Evolutionary conservation across 2,888 invertebrate species (phyloP), one percentile per base, ranked within the genome.

Genomic region (Agonopterix alstromeriana): DNA sequence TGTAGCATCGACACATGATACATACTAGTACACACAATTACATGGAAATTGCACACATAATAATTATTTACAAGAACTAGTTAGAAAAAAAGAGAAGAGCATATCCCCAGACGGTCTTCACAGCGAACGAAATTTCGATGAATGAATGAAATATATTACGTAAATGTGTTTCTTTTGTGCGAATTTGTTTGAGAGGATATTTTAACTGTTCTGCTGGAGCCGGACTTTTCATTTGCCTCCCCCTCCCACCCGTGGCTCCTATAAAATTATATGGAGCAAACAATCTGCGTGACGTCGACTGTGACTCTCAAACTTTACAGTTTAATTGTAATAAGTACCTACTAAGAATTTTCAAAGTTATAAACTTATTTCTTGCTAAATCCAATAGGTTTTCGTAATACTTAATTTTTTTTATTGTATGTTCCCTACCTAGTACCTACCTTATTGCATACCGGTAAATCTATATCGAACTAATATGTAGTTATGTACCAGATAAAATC

Each of bases 241-340:
- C 59, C 63, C 56, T 54, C 56, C 56, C 52, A 42, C 52, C 50
- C 44, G 53, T 55, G 61, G 63, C 63, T 65, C 65, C 70, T 79
- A 80, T 78, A 73, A 77, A 76, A 82, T 82, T 82, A 80, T 77
- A 75, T 76, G 73, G 74, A 77, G 75, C 77, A 75, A 77, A 78
- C 77, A 78, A 79, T 80, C 71, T 72, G 62, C 69, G 63, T 70
- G 54, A 61, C 53, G 56, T 43, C 44, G 46, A 48, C 66, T 57
- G 43, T 8, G 59, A 12, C 36, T 49, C 68, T 69, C 73, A 80
- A 80, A 66, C 56, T 68, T 65, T 62, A 3, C 42, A 47, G 55
- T 10, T n/a, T 38, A 38, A 27, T 27, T 27, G 27, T 7, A 3
- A 27, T 27, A 27, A 27, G 5, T 17, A 17, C 17, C 17, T 2